Base-by-base conservation (phyloP, 2,113 vertebrate genomes). In the Colossoma macropomum region DNA sequence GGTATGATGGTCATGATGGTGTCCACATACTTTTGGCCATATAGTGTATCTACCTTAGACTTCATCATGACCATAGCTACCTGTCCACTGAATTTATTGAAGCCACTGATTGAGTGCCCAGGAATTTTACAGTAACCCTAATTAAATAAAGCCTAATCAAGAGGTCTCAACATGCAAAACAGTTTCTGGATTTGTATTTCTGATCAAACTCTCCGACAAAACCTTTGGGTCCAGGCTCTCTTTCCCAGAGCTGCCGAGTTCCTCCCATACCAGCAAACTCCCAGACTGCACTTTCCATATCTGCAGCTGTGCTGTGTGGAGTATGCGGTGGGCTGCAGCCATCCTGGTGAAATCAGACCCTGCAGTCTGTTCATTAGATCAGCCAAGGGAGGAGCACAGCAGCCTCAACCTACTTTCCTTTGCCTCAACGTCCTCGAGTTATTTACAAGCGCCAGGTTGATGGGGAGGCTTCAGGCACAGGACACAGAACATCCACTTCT, bases 291-390 rank as follows among this genome's bases (percentile, higher is more conserved):
- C 65, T 85, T 88, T 83, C 80, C 74, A 80, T 82, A 65, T 71
- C 73, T 73, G 38, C 10, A 38, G 23, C 62, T 25, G 59, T 75
- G 50, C 23, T 81, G 45, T 82, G 50, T 17, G 17, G 62, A 78
- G 84, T 19, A 78, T 79, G 63, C 59, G 52, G 77, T 19, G 38
- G 54, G 54, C 17, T 60, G 41, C 28, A 56, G 27, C n/a, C 68
- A 32, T 69, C 21, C 63, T 50, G 21, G 59, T 78, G 77, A 80
- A 86, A 77, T 27, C 27, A 76, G 81, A 84, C 27, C 23, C 59
- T 70, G 72, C 21, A 56, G 63, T 16, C 87, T 87, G 85, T 65
- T 83, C 34, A 75, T 83, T 81, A 50, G 75, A 83, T 85, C 83
- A 85, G 83, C n/a, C 76, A 54, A 15, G 21, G 13, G 71, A 66